Evolutionary conservation across 2,113 vertebrate species (phyloP).

Genomic region (Verasper variegatus): DNA sequence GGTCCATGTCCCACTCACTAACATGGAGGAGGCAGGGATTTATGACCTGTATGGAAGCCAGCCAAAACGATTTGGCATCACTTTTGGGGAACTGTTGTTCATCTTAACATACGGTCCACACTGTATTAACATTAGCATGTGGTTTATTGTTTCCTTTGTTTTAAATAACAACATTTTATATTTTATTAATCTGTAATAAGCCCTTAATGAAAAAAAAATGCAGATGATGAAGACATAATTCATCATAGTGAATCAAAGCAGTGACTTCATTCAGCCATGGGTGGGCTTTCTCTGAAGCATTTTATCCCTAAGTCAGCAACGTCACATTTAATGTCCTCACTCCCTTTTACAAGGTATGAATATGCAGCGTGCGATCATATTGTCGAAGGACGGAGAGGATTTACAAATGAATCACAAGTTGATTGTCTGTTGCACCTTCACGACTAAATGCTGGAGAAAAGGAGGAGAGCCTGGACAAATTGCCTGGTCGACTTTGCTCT

Average conservation of each 20-base stretch:
- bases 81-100: too few species aligned
- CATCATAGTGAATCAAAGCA: conserved; percentile 46
- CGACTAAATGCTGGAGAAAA: conserved; percentile 22
- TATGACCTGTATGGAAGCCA: too few species aligned
- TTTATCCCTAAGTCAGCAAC: conserved; percentile 4
- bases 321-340: background rate
- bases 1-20: too few species aligned
- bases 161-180: background rate
- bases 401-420: conserved; percentile 35
- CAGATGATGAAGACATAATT: conserved; percentile 23
- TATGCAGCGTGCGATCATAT: background rate
- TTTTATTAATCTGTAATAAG: conserved; percentile 3
- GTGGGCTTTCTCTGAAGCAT: conserved; percentile 1
- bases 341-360: background rate
- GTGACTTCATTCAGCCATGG: conserved; percentile 1
- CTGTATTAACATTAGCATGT: background rate
- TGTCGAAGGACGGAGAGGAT: conserved; percentile 6
- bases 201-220: background rate
- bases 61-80: too few species aligned
- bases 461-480: conserved; percentile 31
- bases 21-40: too few species aligned
- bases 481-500: conserved; percentile 64
- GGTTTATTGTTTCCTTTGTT: background rate
- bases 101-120: too few species aligned
- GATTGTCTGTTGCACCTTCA: conserved; percentile 25